These are phyloP conservation scores for Chaetops frenatus DNA, from an alignment of 2,113 vertebrate species.

Conservation along the genomic window DNA sequence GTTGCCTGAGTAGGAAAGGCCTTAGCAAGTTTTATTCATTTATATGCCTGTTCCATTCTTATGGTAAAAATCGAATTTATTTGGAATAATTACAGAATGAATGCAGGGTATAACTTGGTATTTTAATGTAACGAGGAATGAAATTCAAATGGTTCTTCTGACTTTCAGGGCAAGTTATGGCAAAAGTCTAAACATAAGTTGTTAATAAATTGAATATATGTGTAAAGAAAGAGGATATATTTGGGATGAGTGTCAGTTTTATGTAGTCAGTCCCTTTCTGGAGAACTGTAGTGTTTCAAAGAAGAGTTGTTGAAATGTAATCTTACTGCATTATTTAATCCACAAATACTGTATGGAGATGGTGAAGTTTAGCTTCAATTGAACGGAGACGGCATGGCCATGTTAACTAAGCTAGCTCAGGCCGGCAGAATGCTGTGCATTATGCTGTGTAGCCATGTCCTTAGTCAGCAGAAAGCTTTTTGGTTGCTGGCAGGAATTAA, in stretches of 20 bases:
- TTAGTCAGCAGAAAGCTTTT: not conserved
- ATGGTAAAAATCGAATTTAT: not conserved
- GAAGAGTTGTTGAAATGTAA: not conserved
- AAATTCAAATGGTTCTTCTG: not conserved
- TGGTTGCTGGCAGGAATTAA: not conserved
- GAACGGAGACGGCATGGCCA: rapidly evolving
- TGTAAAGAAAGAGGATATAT: not conserved
- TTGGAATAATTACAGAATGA: not conserved
- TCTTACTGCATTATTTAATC: not conserved
- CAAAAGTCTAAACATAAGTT: not conserved
- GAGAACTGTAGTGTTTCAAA: not conserved
- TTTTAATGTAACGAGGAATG: not conserved
- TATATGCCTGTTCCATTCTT: not conserved
- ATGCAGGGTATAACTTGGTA: not conserved
- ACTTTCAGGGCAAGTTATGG: not conserved
- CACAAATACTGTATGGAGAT: not conserved
- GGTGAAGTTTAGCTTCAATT: not conserved
- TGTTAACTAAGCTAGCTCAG: not conserved
- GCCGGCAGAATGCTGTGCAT: not conserved
- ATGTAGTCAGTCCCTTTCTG: not conserved
- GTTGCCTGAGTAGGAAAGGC: not conserved
- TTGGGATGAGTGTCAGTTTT: not conserved
- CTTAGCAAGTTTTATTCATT: not conserved
- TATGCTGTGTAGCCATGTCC: not conserved
- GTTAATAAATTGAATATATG: not conserved